These are phyloP conservation scores for Netelia virgata DNA, from an alignment of 2,888 invertebrate genomes.

Conservation along the genomic window DNA sequence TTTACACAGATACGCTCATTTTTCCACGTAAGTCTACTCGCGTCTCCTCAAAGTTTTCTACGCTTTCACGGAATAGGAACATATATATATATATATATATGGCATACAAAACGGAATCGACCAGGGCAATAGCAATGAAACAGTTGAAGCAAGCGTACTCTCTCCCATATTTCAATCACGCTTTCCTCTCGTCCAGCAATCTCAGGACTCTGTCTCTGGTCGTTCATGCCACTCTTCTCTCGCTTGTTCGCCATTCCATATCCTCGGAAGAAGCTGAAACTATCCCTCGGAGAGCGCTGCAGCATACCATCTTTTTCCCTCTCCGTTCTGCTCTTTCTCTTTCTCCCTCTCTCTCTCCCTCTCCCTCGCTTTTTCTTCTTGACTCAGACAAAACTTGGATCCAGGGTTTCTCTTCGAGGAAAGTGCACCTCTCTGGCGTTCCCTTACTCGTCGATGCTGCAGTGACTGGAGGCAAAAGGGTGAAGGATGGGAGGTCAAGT, in stretches of 20 bases:
- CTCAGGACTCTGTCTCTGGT: slow-evolving; percentile 40
- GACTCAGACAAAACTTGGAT: slow-evolving; percentile 69
- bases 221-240: slow-evolving; percentile 16
- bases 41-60: slow-evolving; percentile 10
- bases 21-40: neutral
- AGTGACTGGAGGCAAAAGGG: slow-evolving; percentile 7
- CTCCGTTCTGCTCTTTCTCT: slow-evolving; percentile 10
- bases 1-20: slow-evolving; percentile 7
- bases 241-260: slow-evolving; percentile 35
- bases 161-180: slow-evolving; percentile 72
- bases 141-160: slow-evolving; percentile 44
- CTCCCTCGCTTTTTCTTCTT: neutral
- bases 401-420: slow-evolving; percentile 70
- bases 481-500: slow-evolving; percentile 67
- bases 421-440: slow-evolving; percentile 48
- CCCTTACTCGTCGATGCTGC: slow-evolving; percentile 27
- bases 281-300: slow-evolving; percentile 14
- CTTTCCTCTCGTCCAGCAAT: slow-evolving; percentile 55
- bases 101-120: neutral
- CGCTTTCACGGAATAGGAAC: slow-evolving; percentile 20
- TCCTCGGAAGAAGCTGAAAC: slow-evolving; percentile 23
- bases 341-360: neutral
- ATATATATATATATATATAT: slow-evolving; percentile 8
- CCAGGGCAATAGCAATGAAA: slow-evolving; percentile 40
- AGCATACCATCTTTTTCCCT: slow-evolving; percentile 17